Evolutionary conservation across 1,140 invertebrate species (phyloP).

Genomic region (Drosophila insularis): DNA sequence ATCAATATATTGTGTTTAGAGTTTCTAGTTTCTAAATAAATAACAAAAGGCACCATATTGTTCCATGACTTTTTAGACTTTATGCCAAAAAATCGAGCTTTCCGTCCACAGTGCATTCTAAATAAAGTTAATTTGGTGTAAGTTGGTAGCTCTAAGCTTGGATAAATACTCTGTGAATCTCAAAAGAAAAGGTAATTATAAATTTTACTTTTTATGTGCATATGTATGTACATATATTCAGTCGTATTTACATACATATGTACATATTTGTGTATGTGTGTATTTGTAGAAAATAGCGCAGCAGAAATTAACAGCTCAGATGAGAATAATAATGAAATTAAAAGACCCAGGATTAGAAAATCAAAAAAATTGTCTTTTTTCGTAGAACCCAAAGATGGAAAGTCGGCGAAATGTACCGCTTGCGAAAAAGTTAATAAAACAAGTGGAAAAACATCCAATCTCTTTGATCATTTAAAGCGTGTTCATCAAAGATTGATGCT

Average conservation of each 20-base stretch:
- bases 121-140: no score
- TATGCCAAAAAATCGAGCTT: no score
- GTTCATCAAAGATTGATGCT: neutral
- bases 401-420: neutral
- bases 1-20: no score
- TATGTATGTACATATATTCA: neutral
- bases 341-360: conserved; percentile 2
- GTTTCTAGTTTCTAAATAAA: no score
- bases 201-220: no score
- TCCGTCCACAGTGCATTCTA: no score
- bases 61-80: no score
- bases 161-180: no score
- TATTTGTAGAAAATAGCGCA: neutral
- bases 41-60: no score
- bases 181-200: no score
- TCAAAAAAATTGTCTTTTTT: neutral
- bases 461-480: conserved; percentile 6
- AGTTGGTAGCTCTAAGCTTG: no score
- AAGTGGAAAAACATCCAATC: neutral
- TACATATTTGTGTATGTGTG: neutral
- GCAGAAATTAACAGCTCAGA: conserved; percentile 2
- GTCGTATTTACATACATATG: no score
- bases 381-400: neutral
- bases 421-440: conserved; percentile 1
- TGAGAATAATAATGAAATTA: neutral